Conservation (phyloP, 2,113 vertebrate genomes). For the Ochotona princeps region DNA sequence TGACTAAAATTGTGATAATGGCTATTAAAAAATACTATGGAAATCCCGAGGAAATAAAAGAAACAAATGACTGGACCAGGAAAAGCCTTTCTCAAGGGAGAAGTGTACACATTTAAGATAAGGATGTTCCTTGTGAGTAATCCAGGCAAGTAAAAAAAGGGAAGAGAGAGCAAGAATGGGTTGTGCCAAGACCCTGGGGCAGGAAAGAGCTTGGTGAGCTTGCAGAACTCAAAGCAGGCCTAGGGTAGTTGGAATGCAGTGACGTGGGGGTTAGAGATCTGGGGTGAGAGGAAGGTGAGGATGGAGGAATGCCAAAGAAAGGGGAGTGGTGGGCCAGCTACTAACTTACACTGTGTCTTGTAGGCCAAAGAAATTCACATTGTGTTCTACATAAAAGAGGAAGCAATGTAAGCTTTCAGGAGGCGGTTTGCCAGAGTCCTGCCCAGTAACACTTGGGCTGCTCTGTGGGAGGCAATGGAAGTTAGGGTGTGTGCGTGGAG, state of each 20-base stretch:
- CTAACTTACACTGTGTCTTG: background rate
- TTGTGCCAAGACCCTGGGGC: conserved; percentile 5
- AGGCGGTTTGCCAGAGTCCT: background rate
- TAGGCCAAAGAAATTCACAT: background rate
- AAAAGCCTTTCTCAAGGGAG: background rate
- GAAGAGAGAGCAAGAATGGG: background rate
- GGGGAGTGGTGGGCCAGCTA: background rate
- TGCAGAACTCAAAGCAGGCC: conserved; percentile 40
- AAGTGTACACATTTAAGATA: background rate
- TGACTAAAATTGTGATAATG: background rate
- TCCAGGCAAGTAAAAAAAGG: background rate
- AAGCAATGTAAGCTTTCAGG: background rate
- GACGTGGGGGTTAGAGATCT: background rate
- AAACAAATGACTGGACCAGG: background rate
- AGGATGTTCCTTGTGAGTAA: background rate
- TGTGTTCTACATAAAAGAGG: conserved; percentile 16
- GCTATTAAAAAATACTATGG: background rate
- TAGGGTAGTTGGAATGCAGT: background rate
- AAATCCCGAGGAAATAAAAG: background rate
- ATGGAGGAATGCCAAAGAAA: background rate
- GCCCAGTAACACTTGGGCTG: background rate
- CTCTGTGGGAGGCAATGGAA: background rate
- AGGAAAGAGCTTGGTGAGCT: background rate
- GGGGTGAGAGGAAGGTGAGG: background rate
- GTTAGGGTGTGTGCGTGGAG: background rate